A percentile compares a stretch with the other conserved stretches of the same genome.
Evolutionary conservation across 2,113 vertebrate species (phyloP).

Genomic region (Geothlypis trichas): DNA sequence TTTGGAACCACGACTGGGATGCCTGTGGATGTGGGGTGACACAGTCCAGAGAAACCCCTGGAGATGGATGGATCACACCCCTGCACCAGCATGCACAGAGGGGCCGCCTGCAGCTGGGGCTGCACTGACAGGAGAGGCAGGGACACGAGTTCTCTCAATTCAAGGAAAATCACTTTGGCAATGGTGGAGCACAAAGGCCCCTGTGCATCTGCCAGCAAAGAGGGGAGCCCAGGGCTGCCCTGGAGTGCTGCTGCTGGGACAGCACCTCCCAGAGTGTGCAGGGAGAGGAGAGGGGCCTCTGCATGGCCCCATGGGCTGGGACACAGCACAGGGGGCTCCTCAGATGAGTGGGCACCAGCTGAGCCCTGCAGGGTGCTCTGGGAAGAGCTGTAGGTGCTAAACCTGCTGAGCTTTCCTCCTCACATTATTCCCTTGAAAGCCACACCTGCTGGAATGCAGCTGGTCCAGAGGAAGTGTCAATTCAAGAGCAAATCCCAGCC

Average conservation of each 20-base stretch:
- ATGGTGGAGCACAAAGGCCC: background rate
- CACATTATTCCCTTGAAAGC: background rate
- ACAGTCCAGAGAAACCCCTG: background rate
- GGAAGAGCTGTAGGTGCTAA: background rate
- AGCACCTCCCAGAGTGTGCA: background rate
- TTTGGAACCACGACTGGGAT: fast-evolving
- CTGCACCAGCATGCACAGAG: background rate
- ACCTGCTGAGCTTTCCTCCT: background rate
- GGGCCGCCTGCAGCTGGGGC: background rate
- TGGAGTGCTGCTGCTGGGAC: background rate
- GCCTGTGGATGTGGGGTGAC: background rate
- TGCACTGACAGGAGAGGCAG: background rate
- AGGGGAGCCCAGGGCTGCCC: background rate
- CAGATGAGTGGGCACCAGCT: background rate
- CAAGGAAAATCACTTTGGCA: constrained; percentile 44
- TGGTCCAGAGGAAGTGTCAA: background rate
- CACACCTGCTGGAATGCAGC: background rate
- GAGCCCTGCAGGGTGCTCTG: background rate
- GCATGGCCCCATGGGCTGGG: fast-evolving
- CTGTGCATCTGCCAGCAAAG: background rate
- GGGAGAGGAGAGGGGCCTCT: background rate
- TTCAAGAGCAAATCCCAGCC: background rate
- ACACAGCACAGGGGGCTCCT: background rate
- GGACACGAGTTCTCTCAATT: constrained; percentile 26
- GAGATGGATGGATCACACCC: background rate